Percentiles rank a stretch among this genome's conserved stretches.
Conservation (phyloP, 2,888 invertebrate species). For the Hypena proboscidalis region DNA sequence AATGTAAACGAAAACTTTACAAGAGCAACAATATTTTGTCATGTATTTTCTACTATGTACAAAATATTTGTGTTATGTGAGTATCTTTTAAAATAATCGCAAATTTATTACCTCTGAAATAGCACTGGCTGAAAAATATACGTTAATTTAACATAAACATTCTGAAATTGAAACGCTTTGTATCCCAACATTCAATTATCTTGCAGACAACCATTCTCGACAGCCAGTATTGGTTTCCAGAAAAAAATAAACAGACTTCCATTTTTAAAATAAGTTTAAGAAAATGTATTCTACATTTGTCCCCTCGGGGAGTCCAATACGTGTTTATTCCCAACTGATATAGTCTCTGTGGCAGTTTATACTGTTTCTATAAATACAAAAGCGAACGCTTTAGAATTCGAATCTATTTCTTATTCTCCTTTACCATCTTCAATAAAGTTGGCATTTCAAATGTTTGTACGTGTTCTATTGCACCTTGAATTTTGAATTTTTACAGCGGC, state of each 20-base stretch:
- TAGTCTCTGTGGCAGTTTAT: slow-evolving; percentile 32
- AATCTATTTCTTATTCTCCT: slow-evolving; percentile 41
- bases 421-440: slow-evolving; percentile 31
- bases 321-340: slow-evolving; percentile 37
- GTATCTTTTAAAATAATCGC: too few relatives aligned
- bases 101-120: too few relatives aligned
- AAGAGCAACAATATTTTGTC: too few relatives aligned
- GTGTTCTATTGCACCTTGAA: slow-evolving; percentile 20
- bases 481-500: slow-evolving; percentile 1
- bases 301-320: slow-evolving; percentile 22
- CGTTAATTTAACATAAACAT: slow-evolving; percentile 1
- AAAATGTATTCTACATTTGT: slow-evolving; percentile 35
- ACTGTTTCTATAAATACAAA: slow-evolving; percentile 42
- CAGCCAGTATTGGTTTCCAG: slow-evolving; percentile 4
- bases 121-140: too few relatives aligned
- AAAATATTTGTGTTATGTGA: too few relatives aligned
- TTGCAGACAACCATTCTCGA: background rate
- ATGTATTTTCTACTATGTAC: too few relatives aligned
- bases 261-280: slow-evolving; percentile 27
- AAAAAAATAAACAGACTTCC: slow-evolving; percentile 8
- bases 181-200: background rate
- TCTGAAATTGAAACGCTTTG: background rate
- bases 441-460: slow-evolving; percentile 15
- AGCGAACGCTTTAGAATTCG: slow-evolving; percentile 36
- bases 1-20: too few relatives aligned